A percentile compares a stretch with the other conserved stretches of the same genome.
Conservation (phyloP, 2,797 vertebrate species). For the Enteromius viviparus region DNA sequence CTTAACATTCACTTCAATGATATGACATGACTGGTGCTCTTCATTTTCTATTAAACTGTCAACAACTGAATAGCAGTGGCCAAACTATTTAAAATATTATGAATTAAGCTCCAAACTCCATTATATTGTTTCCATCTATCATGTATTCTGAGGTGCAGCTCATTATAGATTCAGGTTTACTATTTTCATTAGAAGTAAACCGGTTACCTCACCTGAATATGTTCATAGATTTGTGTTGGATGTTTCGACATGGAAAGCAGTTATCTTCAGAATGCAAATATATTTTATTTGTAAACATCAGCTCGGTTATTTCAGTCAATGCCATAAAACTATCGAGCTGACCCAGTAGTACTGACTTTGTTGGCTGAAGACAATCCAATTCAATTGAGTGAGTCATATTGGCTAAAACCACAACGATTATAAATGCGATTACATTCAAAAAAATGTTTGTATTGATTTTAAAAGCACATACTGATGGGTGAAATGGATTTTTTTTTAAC, state of each 20-base stretch:
- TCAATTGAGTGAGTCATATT: background rate
- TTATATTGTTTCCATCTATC: background rate
- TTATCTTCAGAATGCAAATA: background rate
- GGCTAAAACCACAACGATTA: too few relatives aligned
- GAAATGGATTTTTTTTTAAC: too few relatives aligned
- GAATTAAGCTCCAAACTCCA: background rate
- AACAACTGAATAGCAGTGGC: background rate
- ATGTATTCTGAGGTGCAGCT: background rate
- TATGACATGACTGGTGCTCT: background rate
- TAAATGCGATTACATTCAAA: too few relatives aligned
- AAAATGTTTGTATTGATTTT: too few relatives aligned
- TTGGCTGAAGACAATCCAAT: background rate
- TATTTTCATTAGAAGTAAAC: background rate
- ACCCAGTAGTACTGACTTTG: background rate
- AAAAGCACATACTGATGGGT: too few relatives aligned
- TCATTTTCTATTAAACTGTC: background rate
- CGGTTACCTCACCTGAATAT: background rate
- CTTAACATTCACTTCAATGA: background rate
- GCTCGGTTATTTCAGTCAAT: background rate
- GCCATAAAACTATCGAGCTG: background rate
- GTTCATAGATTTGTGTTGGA: background rate
- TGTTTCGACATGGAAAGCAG: background rate
- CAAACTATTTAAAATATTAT: background rate
- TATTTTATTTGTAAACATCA: background rate
- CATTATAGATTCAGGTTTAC: background rate